Conservation (phyloP, 2,797 vertebrate genomes). For the Staurois parvus region DNA sequence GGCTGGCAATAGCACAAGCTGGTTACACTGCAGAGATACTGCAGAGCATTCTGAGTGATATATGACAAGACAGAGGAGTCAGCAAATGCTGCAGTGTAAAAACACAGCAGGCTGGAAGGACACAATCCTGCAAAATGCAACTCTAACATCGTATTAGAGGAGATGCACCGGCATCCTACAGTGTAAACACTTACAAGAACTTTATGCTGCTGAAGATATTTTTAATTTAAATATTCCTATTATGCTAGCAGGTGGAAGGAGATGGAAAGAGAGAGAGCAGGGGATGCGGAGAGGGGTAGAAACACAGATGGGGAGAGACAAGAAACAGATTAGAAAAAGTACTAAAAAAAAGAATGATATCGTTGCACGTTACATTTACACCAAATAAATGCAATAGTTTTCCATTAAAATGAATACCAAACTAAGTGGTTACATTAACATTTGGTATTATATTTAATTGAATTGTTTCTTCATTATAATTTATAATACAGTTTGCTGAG, state of each 20-base stretch:
- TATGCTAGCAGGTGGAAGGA: background rate
- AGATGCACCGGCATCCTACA: background rate
- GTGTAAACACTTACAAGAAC: background rate
- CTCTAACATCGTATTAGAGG: constrained; percentile 4
- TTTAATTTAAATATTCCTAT: background rate
- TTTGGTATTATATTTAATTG: background rate
- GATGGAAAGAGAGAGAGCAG: background rate
- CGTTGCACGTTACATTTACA: background rate
- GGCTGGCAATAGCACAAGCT: constrained; percentile 9
- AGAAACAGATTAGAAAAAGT: background rate
- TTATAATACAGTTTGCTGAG: background rate
- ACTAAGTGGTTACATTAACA: background rate
- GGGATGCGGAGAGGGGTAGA: no score
- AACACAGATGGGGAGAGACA: background rate
- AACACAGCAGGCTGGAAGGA: constrained; percentile 20
- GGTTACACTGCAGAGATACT: constrained; percentile 51
- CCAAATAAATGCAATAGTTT: background rate
- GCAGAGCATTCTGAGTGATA: constrained; percentile 56
- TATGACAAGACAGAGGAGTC: constrained; percentile 50
- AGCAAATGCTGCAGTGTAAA: constrained; percentile 46
- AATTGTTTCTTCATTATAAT: background rate
- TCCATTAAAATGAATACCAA: background rate
- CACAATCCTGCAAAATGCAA: constrained; percentile 40
- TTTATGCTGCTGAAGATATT: background rate
- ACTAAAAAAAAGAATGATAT: background rate